Conservation (phyloP, 2,113 vertebrate species). For the Murina feae region DNA sequence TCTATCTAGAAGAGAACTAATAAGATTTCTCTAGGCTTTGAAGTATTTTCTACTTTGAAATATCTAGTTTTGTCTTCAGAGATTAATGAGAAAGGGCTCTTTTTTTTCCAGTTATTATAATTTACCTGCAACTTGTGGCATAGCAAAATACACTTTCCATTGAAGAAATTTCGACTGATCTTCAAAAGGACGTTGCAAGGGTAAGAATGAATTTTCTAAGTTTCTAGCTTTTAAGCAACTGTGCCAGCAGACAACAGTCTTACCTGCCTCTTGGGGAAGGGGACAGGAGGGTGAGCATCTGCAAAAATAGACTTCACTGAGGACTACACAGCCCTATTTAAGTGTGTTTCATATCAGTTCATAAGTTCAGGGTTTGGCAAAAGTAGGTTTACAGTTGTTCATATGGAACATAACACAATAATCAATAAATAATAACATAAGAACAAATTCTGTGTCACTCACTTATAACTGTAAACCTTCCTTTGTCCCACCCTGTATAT, state of each 20-base stretch:
- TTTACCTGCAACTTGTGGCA: background rate
- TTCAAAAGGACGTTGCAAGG: conserved; percentile 16
- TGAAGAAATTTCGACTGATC: background rate
- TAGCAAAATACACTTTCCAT: background rate
- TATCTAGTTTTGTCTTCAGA: conserved; percentile 24
- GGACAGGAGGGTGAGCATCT: background rate
- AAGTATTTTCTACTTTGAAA: conserved; percentile 40
- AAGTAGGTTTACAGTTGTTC: background rate
- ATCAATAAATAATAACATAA: background rate
- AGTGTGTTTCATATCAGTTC: background rate
- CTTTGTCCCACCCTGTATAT: background rate
- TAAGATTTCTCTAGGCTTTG: conserved; percentile 26
- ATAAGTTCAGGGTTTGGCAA: background rate
- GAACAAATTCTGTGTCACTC: background rate
- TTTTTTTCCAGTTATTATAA: conserved; percentile 10
- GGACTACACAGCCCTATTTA: background rate
- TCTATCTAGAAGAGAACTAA: background rate
- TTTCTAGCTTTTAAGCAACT: background rate
- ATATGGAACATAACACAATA: background rate
- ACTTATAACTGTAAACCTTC: background rate
- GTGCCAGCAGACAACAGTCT: background rate
- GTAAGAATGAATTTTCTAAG: background rate
- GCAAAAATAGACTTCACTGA: background rate
- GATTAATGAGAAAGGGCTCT: conserved; percentile 28
- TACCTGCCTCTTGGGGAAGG: background rate